Evolutionary conservation across 1,140 invertebrate genomes (phyloP), one percentile per base, ranked within the genome.

Genomic region (Acromyrmex echinatior): DNA sequence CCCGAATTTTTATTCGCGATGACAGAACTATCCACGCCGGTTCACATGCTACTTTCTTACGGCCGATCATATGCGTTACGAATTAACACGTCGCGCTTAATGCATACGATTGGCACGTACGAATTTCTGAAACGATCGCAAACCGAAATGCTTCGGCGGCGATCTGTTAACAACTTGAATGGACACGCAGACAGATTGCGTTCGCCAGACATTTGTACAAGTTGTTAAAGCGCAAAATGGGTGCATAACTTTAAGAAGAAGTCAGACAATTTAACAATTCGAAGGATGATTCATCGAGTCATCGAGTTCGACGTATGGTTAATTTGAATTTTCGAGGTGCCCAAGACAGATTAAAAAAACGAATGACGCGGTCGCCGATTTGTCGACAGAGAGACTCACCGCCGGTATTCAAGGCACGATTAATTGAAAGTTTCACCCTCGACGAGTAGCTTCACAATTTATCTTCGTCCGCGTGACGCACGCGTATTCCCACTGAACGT

Each of bases 1-100:
- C 79, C 89, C 86, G 87, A 90, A 90, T 90, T 87, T 90, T 90
- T 68, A 66, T 18, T 68, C 45, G 28, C 58, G 39, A 76, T 21
- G 51, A 82, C 35, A 56, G 65, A 73, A 80, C 70, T 58, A 70
- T 77, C 58, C 16, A 56, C 18, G n/a, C 18, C 25, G 77, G 18
- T 66, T 74, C 60, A 35, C 66, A 78, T 45, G 35, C 82, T 58
- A 86, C 86, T 87, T 87, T 90, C 79, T 66, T 77, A 56, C 45
- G 18, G 63, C 31, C 70, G 58, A 45, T 68, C 65, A 35, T 49
- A 16, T 9, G 53, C 49, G 25, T 56, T n/a, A 21, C 65, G 56
- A 74, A 60, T 82, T 74, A 82, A 82, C 68, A 74, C 18, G 39
- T 49, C 68, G 56, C 18, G 45, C 56, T 49, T 49, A 45, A 79